Percentiles rank a stretch among this genome's conserved stretches.
These are phyloP conservation scores for Platycercus adscitus DNA, from an alignment of 2,113 vertebrate species.

Conservation along the genomic window DNA sequence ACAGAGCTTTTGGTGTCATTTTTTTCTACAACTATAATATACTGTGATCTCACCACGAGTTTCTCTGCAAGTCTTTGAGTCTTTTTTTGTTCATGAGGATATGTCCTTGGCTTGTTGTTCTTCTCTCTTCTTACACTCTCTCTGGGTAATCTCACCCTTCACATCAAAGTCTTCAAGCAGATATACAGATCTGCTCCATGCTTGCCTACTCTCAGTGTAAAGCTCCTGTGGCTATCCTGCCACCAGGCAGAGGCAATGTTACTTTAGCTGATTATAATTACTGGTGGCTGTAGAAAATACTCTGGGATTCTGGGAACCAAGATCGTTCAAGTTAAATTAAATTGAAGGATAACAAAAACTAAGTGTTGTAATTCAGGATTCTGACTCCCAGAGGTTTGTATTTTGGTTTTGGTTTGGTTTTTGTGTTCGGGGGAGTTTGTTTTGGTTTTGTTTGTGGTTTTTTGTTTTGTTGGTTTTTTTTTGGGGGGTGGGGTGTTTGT, in stretches of 20 bases:
- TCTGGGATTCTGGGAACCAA: background rate
- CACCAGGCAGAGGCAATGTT: background rate
- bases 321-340: background rate
- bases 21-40: background rate
- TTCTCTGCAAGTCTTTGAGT: background rate
- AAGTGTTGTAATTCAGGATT: slow-evolving; percentile 3
- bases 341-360: slow-evolving; percentile 3
- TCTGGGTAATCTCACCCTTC: background rate
- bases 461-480: background rate
- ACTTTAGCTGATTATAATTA: slow-evolving; percentile 26
- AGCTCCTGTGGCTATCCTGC: background rate
- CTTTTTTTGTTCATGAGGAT: background rate
- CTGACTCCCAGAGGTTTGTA: background rate
- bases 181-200: background rate
- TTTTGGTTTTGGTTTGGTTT: background rate
- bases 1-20: background rate
- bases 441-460: too few relatives aligned
- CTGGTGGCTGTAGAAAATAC: background rate
- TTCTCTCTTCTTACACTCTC: background rate
- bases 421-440: background rate
- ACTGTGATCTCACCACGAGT: background rate
- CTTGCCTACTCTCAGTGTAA: background rate
- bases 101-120: background rate
- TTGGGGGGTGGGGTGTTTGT: background rate
- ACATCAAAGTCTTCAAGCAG: background rate